phyloP scores from a whole-genome alignment of 2,113 vertebrate species.

The Hydropotes inermis region DNA sequence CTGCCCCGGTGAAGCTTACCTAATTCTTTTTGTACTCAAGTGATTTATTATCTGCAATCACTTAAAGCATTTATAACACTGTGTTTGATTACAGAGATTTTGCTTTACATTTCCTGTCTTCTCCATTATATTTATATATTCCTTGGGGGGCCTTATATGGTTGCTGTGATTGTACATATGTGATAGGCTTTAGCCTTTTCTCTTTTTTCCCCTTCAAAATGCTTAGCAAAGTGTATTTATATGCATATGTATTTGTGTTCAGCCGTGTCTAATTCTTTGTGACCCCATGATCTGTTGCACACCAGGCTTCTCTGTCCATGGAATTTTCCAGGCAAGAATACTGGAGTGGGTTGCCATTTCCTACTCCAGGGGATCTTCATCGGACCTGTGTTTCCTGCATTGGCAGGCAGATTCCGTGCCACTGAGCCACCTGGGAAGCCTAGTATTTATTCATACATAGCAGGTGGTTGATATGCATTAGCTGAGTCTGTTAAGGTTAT shows the following conservation, averaged over 20 bases:
- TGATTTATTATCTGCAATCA: constrained; percentile 2
- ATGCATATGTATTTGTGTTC: background rate
- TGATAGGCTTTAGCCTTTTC: background rate
- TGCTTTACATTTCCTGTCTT: background rate
- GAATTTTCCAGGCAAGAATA: background rate
- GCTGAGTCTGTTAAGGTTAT: background rate
- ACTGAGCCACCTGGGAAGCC: background rate
- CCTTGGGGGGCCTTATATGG: background rate
- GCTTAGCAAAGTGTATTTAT: background rate
- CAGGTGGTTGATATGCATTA: background rate
- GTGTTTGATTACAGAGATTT: background rate
- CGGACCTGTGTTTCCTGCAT: background rate
- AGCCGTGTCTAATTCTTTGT: background rate
- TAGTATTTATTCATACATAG: background rate
- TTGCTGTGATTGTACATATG: background rate
- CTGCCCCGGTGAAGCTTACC: background rate
- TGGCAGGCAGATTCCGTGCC: background rate
- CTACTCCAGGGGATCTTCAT: background rate
- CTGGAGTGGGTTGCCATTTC: background rate
- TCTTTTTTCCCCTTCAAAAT: background rate
- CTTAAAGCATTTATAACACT: background rate
- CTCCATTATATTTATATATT: constrained; percentile 19
- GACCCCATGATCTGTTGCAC: background rate
- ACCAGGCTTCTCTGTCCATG: background rate
- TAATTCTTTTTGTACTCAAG: background rate